Conservation (phyloP, 2,113 vertebrate genomes). For the Chloroceryle aenea region DNA sequence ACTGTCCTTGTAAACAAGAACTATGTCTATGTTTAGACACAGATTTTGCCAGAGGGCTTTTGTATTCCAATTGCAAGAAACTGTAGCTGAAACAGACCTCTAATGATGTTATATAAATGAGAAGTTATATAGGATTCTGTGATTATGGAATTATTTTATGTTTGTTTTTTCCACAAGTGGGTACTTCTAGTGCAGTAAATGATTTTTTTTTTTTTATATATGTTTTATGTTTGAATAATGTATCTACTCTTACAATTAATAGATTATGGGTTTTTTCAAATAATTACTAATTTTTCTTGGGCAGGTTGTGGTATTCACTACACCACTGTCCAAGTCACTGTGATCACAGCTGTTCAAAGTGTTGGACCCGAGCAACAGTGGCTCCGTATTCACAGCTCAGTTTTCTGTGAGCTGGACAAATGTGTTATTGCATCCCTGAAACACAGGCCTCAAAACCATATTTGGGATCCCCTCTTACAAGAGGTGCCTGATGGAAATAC, state of each 20-base stretch:
- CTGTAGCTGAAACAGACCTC: background rate
- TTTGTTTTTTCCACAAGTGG: background rate
- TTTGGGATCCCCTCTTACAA: background rate
- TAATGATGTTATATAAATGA: background rate
- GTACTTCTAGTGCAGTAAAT: background rate
- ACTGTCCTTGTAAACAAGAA: background rate
- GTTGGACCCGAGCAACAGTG: background rate
- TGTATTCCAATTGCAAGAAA: background rate
- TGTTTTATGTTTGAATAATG: background rate
- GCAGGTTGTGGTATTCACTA: background rate
- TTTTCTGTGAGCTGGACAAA: background rate
- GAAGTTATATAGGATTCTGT: background rate
- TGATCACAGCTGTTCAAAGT: background rate
- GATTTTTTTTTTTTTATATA: background rate
- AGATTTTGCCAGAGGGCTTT: background rate
- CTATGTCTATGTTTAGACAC: background rate
- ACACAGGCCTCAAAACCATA: background rate
- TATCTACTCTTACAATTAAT: background rate
- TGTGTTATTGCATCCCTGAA: background rate
- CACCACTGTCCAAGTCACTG: background rate
- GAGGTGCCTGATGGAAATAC: background rate
- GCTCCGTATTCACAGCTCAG: background rate
- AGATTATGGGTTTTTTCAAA: background rate
- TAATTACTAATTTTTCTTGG: background rate
- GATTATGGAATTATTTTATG: background rate